Evolutionary conservation across 2,888 invertebrate genomes (phyloP), one percentile per base, ranked within the genome.

Genomic region (Dynastes maya): DNA sequence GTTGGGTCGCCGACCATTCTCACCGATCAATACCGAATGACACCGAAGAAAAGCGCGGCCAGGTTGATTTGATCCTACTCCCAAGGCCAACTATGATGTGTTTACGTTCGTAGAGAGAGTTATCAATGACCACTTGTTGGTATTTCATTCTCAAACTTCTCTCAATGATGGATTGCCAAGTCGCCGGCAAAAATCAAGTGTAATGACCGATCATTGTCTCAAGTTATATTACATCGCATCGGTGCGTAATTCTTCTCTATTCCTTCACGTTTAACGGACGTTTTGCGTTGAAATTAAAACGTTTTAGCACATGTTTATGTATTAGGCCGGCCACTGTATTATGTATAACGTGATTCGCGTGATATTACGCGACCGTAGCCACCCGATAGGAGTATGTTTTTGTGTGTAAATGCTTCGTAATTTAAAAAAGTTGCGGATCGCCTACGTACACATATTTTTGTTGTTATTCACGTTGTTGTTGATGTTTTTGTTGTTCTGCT

Each of bases 51-150:
- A 78, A 78, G 72, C 67, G 78, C 78, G 75, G 53, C 74, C 68
- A 55, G 37, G 65, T 78, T 51, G 72, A 75, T 70, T 70, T 80
- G 61, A 11, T 58, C 8, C 51, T 80, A 81, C 79, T 79, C 74
- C 78, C 82, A 82, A 82, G 82, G 82, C 76, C 82, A 79, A 71
- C 80, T 63, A 78, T 76, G 80, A 78, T 81, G 72, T 79, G 77
- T 81, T 81, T 80, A 81, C 82, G 82, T 80, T 81, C 74, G 77
- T 76, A 79, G 75, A 37, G 71, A 71, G 55, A 82, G 80, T 82
- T 81, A 82, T 82, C 82, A 82, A 82, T 82, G 82, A 80, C 79
- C 80, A 80, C 76, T 80, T 80, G 79, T 80, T 78, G 74, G 78
- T 80, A 71, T 71, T 79, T 80, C 82, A 80, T 81, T 81, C 82